Conservation (phyloP, 2,797 vertebrate species). For the Syngnathus acus region DNA sequence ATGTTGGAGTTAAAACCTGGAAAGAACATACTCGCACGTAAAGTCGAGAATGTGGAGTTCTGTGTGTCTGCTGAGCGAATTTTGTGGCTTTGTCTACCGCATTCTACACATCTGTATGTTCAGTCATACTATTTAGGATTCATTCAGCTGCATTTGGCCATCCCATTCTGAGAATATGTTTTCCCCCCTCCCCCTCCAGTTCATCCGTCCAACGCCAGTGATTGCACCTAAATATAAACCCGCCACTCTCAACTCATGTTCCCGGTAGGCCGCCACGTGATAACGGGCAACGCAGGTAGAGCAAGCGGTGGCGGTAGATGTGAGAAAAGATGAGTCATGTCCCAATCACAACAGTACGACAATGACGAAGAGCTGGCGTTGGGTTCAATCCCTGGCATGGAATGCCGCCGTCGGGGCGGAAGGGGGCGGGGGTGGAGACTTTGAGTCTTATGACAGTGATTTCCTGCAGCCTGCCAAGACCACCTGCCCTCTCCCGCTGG, state of each 20-base stretch:
- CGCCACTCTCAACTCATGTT: conserved; percentile 26
- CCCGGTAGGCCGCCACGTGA: conserved; percentile 24
- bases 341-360: background rate
- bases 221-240: conserved; percentile 55
- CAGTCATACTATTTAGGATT: background rate
- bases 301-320: conserved; percentile 2
- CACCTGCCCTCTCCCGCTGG: conserved; percentile 43
- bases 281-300: conserved; percentile 16
- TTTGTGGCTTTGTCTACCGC: background rate
- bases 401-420: conserved; percentile 14
- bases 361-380: conserved; percentile 7
- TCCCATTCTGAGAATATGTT: conserved; percentile 38
- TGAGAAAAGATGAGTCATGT: conserved; percentile 15
- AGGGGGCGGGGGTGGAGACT: conserved; percentile 12
- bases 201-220: conserved; percentile 3
- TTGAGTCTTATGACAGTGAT: conserved; percentile 37
- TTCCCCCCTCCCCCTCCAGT: conserved; percentile 17
- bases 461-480: conserved; percentile 40
- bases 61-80: background rate
- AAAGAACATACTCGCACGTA: background rate
- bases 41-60: background rate
- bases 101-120: background rate
- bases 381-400: conserved; percentile 8
- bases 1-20: conserved; percentile 88
- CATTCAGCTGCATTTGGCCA: conserved; percentile 14